These are phyloP conservation scores for Corythaixoides concolor DNA, from an alignment of 2,113 vertebrate species.

Conservation along the genomic window DNA sequence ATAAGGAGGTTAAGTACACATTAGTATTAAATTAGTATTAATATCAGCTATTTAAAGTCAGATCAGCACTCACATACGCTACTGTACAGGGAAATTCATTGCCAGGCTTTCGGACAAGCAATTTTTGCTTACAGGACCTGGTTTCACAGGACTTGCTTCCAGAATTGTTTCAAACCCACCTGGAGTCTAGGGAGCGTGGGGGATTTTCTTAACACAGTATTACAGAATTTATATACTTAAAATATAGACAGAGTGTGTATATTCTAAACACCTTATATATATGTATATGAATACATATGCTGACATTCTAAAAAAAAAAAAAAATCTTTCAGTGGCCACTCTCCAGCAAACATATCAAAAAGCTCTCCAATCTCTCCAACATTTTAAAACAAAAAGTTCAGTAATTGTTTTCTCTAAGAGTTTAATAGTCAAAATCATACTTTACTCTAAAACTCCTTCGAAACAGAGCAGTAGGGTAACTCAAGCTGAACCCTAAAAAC, in stretches of 20 bases:
- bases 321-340: background rate
- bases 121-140: background rate
- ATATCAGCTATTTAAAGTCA: background rate
- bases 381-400: background rate
- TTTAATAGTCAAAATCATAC: background rate
- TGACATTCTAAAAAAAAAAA: background rate
- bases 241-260: accelerated
- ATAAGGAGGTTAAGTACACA: background rate
- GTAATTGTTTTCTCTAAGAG: background rate
- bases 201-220: background rate
- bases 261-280: no score
- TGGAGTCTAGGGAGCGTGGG: background rate
- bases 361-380: background rate
- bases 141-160: no score
- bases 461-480: no score
- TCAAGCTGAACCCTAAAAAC: no score
- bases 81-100: background rate
- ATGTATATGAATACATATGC: no score
- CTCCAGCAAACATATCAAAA: background rate
- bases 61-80: background rate
- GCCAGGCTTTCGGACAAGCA: background rate
- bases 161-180: background rate
- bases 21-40: background rate
- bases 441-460: background rate
- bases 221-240: no score